These are phyloP conservation scores for Lasioglossum baleicum DNA, from an alignment of 1,140 invertebrate species.

Conservation along the genomic window DNA sequence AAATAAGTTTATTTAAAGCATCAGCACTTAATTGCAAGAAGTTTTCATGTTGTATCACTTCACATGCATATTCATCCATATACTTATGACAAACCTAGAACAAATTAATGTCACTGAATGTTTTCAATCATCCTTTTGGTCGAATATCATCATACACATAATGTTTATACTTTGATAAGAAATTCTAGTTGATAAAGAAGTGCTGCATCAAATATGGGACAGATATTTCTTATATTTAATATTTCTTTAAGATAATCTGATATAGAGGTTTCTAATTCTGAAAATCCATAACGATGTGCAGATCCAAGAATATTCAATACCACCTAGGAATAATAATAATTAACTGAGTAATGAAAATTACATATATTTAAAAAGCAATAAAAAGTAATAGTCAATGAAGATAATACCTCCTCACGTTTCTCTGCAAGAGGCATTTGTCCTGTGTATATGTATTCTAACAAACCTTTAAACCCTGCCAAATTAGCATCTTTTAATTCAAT, in stretches of 20 bases:
- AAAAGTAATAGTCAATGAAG: not conserved
- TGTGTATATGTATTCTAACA: conserved; percentile 97
- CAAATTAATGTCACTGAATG: no score
- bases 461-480: conserved; percentile 92
- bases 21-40: conserved; percentile 91
- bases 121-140: conserved; percentile 3
- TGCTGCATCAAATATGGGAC: conserved; percentile 95
- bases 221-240: conserved; percentile 93
- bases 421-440: conserved; percentile 92
- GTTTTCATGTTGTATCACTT: conserved; percentile 90
- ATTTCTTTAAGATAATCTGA: conserved; percentile 95
- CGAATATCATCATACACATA: not conserved
- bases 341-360: not conserved
- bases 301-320: conserved; percentile 82
- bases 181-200: conserved; percentile 85
- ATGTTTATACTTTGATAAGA: conserved; percentile 80
- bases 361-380: not conserved
- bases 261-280: conserved; percentile 93
- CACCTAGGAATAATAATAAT: conserved; percentile 58
- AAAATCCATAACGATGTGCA: conserved; percentile 97
- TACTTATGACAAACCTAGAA: conserved; percentile 86
- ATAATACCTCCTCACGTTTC: conserved; percentile 83
- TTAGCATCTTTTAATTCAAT: conserved; percentile 92
- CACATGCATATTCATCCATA: conserved; percentile 92
- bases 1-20: conserved; percentile 90